Conservation (phyloP, 2,888 invertebrate genomes). For the Halocaridina rubra region DNA sequence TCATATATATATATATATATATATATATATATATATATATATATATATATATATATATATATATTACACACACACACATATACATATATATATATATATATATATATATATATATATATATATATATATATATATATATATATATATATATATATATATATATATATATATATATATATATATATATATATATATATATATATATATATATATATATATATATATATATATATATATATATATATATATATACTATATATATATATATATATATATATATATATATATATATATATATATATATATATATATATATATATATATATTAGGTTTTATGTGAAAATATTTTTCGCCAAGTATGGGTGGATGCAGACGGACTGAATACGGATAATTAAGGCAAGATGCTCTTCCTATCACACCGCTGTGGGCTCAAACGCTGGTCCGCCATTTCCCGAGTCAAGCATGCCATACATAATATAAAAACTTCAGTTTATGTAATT, state of each 20-base stretch:
- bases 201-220: slow-evolving; percentile 3
- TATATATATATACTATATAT: background rate
- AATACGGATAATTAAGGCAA: too few relatives aligned
- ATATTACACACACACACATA: background rate
- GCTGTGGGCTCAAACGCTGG: too few relatives aligned
- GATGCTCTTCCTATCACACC: too few relatives aligned
- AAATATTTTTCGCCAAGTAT: too few relatives aligned
- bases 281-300: slow-evolving; percentile 8
- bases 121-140: slow-evolving; percentile 8
- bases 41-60: background rate
- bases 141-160: slow-evolving; percentile 8
- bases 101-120: slow-evolving; percentile 8
- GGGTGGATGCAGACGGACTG: too few relatives aligned
- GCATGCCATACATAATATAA: too few relatives aligned
- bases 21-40: background rate
- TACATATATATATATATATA: slow-evolving; percentile 8
- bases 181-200: slow-evolving; percentile 8
- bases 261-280: background rate
- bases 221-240: slow-evolving; percentile 2
- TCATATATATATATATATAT: background rate
- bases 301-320: slow-evolving; percentile 8
- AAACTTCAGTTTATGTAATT: too few relatives aligned
- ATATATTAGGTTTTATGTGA: background rate
- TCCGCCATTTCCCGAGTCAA: too few relatives aligned
- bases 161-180: slow-evolving; percentile 8